Evolutionary conservation across 2,113 vertebrate genomes (phyloP).

Genomic region (Dascyllus trimaculatus): DNA sequence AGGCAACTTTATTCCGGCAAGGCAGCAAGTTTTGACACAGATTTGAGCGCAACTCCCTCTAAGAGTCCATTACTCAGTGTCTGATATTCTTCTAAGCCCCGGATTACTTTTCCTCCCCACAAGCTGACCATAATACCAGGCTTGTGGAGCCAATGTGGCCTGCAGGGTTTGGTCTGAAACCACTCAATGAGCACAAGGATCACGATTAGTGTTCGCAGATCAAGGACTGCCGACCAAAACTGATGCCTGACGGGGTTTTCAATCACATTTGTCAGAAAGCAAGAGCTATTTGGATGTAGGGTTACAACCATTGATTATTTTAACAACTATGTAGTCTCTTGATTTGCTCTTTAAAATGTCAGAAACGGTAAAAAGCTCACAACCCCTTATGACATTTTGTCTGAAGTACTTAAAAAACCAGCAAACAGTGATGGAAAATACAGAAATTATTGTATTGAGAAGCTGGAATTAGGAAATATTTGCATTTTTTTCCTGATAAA

Average conservation of each 20-base stretch:
- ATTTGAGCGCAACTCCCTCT: conserved; percentile 40
- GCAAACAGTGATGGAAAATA: too few relatives aligned
- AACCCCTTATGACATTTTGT: too few relatives aligned
- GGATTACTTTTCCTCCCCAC: conserved; percentile 73
- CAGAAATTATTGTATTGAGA: too few relatives aligned
- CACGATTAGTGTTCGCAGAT: conserved; percentile 67
- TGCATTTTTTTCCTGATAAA: too few relatives aligned
- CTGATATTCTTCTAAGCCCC: conserved; percentile 63
- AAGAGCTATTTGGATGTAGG: background rate
- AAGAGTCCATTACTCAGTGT: conserved; percentile 65
- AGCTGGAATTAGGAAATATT: too few relatives aligned
- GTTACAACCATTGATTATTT: background rate
- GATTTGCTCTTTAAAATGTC: background rate
- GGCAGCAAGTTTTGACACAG: conserved; percentile 71
- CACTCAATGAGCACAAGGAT: conserved; percentile 69
- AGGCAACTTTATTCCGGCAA: conserved; percentile 54
- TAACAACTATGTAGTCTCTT: background rate
- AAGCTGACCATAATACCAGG: conserved; percentile 82
- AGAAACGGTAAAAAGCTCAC: too few relatives aligned
- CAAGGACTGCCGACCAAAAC: conserved; percentile 25
- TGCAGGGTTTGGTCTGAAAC: conserved; percentile 72
- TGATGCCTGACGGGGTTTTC: conserved; percentile 15
- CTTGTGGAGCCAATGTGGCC: conserved; percentile 75
- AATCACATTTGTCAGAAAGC: conserved; percentile 10
- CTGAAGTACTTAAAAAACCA: too few relatives aligned